Conservation (phyloP, 2,797 vertebrate species). For the Falco peregrinus region DNA sequence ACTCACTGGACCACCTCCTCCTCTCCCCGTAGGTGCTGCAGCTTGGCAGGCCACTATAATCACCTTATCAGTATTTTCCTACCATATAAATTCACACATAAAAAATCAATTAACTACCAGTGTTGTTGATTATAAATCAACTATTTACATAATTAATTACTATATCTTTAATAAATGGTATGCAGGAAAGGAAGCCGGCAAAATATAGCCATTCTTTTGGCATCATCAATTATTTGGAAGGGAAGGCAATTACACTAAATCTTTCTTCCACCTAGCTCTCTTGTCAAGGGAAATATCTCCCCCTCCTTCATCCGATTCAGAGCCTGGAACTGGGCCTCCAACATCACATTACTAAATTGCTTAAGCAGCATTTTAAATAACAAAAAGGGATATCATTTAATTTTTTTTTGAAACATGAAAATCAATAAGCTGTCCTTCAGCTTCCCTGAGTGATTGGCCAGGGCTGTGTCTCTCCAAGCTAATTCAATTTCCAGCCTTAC, state of each 20-base stretch:
- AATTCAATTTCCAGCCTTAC: constrained; percentile 72
- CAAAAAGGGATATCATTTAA: constrained; percentile 77
- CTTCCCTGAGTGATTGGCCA: constrained; percentile 66
- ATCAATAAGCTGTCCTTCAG: constrained; percentile 81
- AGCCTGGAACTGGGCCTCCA: constrained; percentile 54
- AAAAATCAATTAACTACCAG: constrained; percentile 64
- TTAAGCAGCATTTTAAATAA: constrained; percentile 78
- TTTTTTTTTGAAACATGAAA: constrained; percentile 76
- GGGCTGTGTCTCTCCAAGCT: constrained; percentile 18
- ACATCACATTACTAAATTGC: constrained; percentile 73
- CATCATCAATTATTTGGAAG: constrained; percentile 65
- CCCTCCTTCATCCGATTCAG: constrained; percentile 27
- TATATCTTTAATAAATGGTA: constrained; percentile 73
- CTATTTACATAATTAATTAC: constrained; percentile 78
- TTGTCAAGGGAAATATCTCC: constrained; percentile 58
- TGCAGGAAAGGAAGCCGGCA: constrained; percentile 11
- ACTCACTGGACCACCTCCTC: not conserved
- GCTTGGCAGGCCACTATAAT: not conserved
- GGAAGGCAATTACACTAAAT: constrained; percentile 66
- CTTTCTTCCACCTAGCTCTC: constrained; percentile 31
- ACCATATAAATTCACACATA: not conserved
- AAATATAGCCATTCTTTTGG: constrained; percentile 52
- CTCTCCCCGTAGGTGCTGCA: fast-evolving
- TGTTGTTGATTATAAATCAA: constrained; percentile 69
- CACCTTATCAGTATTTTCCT: not conserved